These are phyloP conservation scores for Drosophila arizonae DNA, from an alignment of 1,140 invertebrate genomes.

Conservation along the genomic window DNA sequence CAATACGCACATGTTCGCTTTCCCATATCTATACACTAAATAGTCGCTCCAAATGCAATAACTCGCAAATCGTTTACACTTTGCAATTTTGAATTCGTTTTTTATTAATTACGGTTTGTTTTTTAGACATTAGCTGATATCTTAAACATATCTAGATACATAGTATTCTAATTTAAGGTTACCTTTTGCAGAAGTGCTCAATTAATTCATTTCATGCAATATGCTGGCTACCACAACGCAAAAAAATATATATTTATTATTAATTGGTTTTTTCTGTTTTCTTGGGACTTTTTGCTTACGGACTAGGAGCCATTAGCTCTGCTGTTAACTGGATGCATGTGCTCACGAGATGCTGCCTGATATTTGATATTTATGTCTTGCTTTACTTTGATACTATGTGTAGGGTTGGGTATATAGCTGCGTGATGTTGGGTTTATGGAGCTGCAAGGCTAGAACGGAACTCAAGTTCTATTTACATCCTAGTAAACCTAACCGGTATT, in stretches of 20 bases:
- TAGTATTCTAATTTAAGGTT: constrained; percentile 47
- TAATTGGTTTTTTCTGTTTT: not conserved
- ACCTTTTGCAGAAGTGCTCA: constrained; percentile 43
- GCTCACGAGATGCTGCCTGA: constrained; percentile 44
- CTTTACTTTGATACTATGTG: not conserved
- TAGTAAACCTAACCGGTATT: constrained; percentile 51
- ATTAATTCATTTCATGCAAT: constrained; percentile 26
- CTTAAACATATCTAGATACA: constrained; percentile 60
- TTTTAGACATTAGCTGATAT: constrained; percentile 64
- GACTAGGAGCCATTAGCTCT: constrained; percentile 28
- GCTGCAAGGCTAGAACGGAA: constrained; percentile 9
- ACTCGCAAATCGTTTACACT: not conserved
- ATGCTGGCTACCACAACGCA: constrained; percentile 10
- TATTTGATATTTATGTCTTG: constrained; percentile 29
- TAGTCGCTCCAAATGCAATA: not conserved
- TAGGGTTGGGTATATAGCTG: constrained; percentile 5
- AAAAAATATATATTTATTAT: not conserved
- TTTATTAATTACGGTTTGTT: constrained; percentile 54
- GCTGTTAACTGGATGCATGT: constrained; percentile 40
- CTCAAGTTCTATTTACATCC: constrained; percentile 56
- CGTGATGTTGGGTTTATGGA: not conserved
- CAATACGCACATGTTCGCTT: too few species aligned
- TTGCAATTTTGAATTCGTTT: constrained; percentile 70
- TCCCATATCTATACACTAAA: too few species aligned
- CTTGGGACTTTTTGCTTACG: constrained; percentile 35